Evolutionary conservation across 2,888 invertebrate species (phyloP), one percentile per base, ranked within the genome.

Genomic region (Omphaloscelis lunosa): DNA sequence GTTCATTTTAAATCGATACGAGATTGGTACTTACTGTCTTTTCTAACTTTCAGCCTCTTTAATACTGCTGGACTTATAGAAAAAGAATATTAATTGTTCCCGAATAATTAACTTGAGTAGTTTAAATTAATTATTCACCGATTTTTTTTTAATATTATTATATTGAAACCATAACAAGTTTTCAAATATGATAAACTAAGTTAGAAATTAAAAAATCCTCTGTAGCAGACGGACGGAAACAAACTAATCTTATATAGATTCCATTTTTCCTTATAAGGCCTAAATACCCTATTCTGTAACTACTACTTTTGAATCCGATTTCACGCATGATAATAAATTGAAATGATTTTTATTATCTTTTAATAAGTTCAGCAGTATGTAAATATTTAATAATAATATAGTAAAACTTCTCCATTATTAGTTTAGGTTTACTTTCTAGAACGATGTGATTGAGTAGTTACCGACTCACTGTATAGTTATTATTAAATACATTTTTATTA

Each of bases 401-500:
- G 17, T 70, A 72, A 80, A 82, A 74, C 62, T 69, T 84, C 72
- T 80, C 80, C 84, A 73, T 86, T 74, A 74, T 39, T 79, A 85
- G 62, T 79, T 79, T 74, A 84, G 82, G 62, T 73, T 77, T 83
- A 79, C 62, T 48, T 77, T 65, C 61, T 72, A 81, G 73, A 89
- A 83, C 69, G n/a, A 86, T 87, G 91, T 92, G 91, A 93, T 92
- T 87, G 75, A 78, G 72, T 89, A 89, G 92, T 92, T 93, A 93
- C 93, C 93, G 86, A 90, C 88, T 82, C 71, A 61, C 86, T 86
- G 86, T 86, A 82, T 77, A 82, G 45, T 86, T 82, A 82, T 80
- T 74, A 56, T 67, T 76, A 79, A 80, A 58, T 56, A 67, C 61
- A 61, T 63, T 58, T 58, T 62, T 72, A 34, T 58, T 45, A n/a